phyloP scores from a whole-genome alignment of 2,797 vertebrate genomes.

The Chaenodraco wilsoni region DNA sequence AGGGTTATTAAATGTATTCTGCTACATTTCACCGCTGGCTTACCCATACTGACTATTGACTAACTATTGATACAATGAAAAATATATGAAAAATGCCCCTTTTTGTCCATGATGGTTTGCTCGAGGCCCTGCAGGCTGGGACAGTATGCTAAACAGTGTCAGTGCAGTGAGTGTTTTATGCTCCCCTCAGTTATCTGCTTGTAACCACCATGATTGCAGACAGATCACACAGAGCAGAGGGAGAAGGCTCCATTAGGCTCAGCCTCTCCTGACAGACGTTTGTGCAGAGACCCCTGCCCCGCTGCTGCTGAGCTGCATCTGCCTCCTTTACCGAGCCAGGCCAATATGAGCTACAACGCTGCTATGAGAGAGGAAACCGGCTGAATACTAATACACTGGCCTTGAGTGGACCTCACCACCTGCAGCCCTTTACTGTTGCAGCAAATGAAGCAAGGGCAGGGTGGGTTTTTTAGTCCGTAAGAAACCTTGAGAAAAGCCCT shows the following conservation, averaged over 20 bases:
- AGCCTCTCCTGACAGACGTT: constrained; percentile 57
- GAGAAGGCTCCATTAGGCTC: constrained; percentile 40
- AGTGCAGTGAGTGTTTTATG: background rate
- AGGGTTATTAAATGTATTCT: too few species aligned
- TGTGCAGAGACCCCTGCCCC: constrained; percentile 58
- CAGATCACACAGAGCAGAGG: constrained; percentile 27
- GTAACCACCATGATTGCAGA: constrained; percentile 36
- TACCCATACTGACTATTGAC: background rate
- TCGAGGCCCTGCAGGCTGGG: background rate
- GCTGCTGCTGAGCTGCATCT: constrained; percentile 62
- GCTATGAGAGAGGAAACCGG: constrained; percentile 26
- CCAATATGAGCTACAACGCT: constrained; percentile 30
- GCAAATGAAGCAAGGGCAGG: constrained; percentile 21
- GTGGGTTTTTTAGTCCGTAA: constrained; percentile 19
- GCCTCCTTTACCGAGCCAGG: constrained; percentile 54
- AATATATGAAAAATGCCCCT: background rate
- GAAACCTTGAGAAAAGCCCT: constrained; percentile 30
- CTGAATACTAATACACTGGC: constrained; percentile 61
- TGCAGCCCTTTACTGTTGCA: constrained; percentile 49
- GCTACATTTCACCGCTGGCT: too few species aligned
- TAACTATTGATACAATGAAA: background rate
- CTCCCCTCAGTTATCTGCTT: constrained; percentile 43
- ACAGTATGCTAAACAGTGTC: background rate
- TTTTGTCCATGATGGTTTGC: background rate
- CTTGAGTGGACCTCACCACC: constrained; percentile 57